Base-by-base conservation (phyloP, 2,113 vertebrate genomes). In the Toxotes chatareus region DNA sequence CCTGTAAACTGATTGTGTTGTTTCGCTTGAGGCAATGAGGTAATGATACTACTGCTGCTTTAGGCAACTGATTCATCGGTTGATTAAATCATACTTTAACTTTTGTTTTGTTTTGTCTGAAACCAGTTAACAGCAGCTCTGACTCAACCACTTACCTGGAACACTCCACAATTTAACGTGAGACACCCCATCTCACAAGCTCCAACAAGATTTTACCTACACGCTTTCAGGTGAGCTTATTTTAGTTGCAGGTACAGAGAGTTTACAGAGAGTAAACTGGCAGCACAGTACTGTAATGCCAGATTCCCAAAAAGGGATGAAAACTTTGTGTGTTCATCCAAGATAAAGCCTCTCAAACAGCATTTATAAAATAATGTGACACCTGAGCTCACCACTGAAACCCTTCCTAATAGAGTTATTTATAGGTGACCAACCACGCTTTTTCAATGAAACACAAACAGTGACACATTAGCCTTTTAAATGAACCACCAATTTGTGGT, bases 221-320 rank as follows among this genome's bases (percentile, higher is more conserved):
- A 42, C 19, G n/a, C 42, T 32, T 70, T n/a, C 4, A 44, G 44
- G 3, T 0, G 0, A 66, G 6, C 21, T 0, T 0, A 53, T 76
- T 27, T 63, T 36, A n/a, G 14, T 68, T 46, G 21, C 0, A 12
- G 10, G 21, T 23, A 46, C 36, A n/a, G n/a, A n/a, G n/a, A n/a
- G n/a, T n/a, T n/a, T n/a, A 36, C 27, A 0, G 4, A 49, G 27
- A 5, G 38, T 27, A 9, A 64, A 0, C 27, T 44, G 31, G 14
- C 6, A 19, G 7, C 38, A 36, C 27, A 5, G 16, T 32, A 21
- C 5, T 4, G 1, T 4, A 10, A 2, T 21, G 1, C 23, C 31
- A 63, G 19, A n/a, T 64, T 44, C 0, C 23, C 3, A 1, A 46
- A 38, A 0, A 3, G n/a, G 0, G 21, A 65, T 32, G 8, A 13